Base-by-base conservation (phyloP, 2,113 vertebrate species). In the Petrocephalus zakoni region DNA sequence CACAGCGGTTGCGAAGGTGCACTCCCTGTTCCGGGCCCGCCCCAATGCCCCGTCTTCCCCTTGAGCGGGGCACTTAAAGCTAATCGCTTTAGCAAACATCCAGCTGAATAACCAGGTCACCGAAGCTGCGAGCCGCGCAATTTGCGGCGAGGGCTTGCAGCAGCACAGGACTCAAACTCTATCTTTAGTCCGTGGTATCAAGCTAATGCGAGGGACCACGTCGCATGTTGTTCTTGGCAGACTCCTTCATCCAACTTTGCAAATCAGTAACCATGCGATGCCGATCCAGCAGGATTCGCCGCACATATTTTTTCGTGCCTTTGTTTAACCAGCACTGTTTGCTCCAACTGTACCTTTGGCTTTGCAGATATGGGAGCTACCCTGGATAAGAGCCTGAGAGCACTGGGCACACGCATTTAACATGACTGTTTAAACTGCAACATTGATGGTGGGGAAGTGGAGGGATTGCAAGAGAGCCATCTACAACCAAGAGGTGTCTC, bases 291-390 rank as follows among this genome's bases (percentile, higher is more conserved):
- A 55, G 46, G 52, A 37, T 19, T 86, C 29, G 49, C 52, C 1
- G 84, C 84, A 52, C 52, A n/a, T 86, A 34, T 49, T 86, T 86
- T 34, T 86, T 86, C 7, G 52, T 55, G 25, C 84, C 84, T 55
- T 55, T 86, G 84, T 86, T 86, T 86, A 55, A 86, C 84, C 52
- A 86, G 52, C 17, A 37, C 84, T 55, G 52, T 86, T 86, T 86
- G 84, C 29, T 29, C 29, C 52, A 29, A 49, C 84, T 86, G 84
- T 86, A 86, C 49, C 84, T 86, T 86, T 86, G 84, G 51, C 29
- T 86, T 53, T 55, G 15, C 84, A 34, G 84, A 86, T 55, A 86
- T 34, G 84, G 84, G 49, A 86, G 49, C 51, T 37, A 21, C 58
- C 51, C 17, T 37, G 25, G 68, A 68, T 17, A 88, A 88, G 21